Base-by-base conservation (phyloP, 2,113 vertebrate species). In the Aldabrachelys gigantea region DNA sequence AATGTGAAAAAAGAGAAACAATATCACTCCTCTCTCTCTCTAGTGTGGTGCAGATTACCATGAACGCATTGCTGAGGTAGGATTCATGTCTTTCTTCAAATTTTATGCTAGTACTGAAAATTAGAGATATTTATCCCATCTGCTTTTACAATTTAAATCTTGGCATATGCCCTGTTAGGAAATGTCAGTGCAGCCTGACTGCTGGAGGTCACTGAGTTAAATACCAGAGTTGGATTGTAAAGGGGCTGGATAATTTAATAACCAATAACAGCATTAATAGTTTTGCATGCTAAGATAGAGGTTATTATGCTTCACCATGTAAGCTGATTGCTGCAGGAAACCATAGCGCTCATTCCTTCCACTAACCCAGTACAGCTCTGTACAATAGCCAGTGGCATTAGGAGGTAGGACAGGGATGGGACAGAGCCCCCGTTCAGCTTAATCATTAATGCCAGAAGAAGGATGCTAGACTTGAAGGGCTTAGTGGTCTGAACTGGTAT, bases 191-290 rank as follows among this genome's bases (percentile, higher is more conserved):
- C 82, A 92, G 72, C 38, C 38, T 91, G 81, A n/a, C 82, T 91
- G 50, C 80, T 89, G 82, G 80, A 94, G 81, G 81, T 95, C 87
- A 86, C 38, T 24, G 80, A 69, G 44, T 95, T 97, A 92, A 95
- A 84, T 53, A 14, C 1, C 50, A 62, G 27, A 88, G 83, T 3
- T 82, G 50, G 78, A 69, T 57, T 96, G 59, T 94, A 84, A 54
- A 69, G 84, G 82, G 27, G 53, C 25, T 72, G 21, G 84, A 35
- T 94, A 93, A 89, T 92, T 89, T 91, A 96, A 96, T 97, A 97
- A 94, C 81, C n/a, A 10, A 1, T 81, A 91, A 82, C 82, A 89
- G 49, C 44, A 80, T 93, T 82, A 83, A 24, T 83, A 87, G 82
- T 57, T 91, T 59, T 24, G 38, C 41, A 80, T 69, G 79, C 62